Conservation (phyloP, 2,888 invertebrate species). For the Macrostomum cliftonense region DNA sequence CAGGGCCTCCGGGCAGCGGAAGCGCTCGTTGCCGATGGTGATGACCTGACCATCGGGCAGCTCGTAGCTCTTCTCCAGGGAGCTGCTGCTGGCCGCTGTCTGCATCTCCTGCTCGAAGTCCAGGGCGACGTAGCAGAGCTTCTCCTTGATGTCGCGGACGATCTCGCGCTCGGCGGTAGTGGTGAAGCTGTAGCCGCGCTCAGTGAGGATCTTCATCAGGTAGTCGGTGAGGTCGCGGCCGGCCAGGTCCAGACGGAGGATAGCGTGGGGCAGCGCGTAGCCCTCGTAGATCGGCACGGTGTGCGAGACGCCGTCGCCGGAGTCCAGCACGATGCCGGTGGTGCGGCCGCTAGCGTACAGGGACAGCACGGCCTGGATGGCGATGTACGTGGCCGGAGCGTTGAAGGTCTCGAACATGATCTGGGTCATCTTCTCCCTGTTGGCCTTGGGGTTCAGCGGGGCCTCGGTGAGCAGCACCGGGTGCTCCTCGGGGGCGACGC, state of each 20-base stretch:
- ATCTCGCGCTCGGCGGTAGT: constrained; percentile 36
- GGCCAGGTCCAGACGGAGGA: constrained; percentile 41
- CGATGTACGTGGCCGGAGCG: constrained; percentile 68
- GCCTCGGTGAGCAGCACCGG: constrained; percentile 73
- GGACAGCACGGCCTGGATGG: constrained; percentile 73
- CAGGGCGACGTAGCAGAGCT: constrained; percentile 66
- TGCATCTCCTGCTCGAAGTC: constrained; percentile 87
- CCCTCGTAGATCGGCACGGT: constrained; percentile 76
- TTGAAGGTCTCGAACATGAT: constrained; percentile 42
- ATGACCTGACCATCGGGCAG: constrained; percentile 58
- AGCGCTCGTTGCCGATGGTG: constrained; percentile 14
- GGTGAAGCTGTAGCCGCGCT: constrained; percentile 41
- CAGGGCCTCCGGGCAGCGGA: constrained; percentile 28
- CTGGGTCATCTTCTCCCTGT: constrained; percentile 77
- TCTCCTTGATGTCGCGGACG: constrained; percentile 71
- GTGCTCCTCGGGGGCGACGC: constrained; percentile 76
- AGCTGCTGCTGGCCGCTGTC: constrained; percentile 66
- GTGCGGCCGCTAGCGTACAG: constrained; percentile 77
- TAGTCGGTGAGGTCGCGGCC: constrained; percentile 43
- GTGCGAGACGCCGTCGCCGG: constrained; percentile 77
- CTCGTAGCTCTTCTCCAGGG: constrained; percentile 74
- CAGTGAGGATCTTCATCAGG: constrained; percentile 43
- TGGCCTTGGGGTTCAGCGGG: constrained; percentile 72
- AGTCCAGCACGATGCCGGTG: constrained; percentile 74
- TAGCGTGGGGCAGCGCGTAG: constrained; percentile 42